Evolutionary conservation across 2,797 vertebrate genomes (phyloP), one percentile per base, ranked within the genome.

Genomic region (Crax fasciolata): DNA sequence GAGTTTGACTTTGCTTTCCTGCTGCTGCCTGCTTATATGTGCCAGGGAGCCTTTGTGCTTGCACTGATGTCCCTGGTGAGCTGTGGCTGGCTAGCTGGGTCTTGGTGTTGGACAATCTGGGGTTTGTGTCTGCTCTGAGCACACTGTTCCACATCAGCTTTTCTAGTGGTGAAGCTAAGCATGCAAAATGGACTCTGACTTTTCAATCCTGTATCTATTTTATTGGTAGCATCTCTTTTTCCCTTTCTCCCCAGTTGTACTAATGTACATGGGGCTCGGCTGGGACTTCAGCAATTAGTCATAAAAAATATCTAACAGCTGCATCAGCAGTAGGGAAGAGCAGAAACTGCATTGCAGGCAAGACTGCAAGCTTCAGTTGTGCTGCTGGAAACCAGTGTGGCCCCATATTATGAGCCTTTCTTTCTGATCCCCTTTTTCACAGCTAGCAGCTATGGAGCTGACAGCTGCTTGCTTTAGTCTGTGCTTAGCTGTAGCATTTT

Each of bases 191-290:
- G 38, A 23, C 13, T 35, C 41, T 41, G 28, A 18, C 14, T 35
- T 58, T 71, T 30, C 51, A 35, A 6, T n/a, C 3, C 18, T 23
- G 23, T 43, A 6, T 41, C 61, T 73, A 38, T 16, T 72, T 65
- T 55, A 15, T 23, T 51, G 23, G 43, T 57, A 30, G 52, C 21
- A 82, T 43, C 24, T 76, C 38, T 59, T 27, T 25, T 46, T 28
- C 9, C 18, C 27, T n/a, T 24, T 20, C 16, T 68, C 38, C 15
- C 14, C 0, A 0, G 7, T 1, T 28, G 44, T 71, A 6, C n/a
- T 55, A 3, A 13, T 21, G 1, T 25, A 0, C 0, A 0, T 51
- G 48, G 38, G 27, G n/a, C 52, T 58, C 38, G 23, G 54, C 73
- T 73, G 27, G 16, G 35, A 10, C 9, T 23, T 28, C 62, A 59